Conservation (phyloP, 1,140 invertebrate genomes). For the Arion vulgaris region DNA sequence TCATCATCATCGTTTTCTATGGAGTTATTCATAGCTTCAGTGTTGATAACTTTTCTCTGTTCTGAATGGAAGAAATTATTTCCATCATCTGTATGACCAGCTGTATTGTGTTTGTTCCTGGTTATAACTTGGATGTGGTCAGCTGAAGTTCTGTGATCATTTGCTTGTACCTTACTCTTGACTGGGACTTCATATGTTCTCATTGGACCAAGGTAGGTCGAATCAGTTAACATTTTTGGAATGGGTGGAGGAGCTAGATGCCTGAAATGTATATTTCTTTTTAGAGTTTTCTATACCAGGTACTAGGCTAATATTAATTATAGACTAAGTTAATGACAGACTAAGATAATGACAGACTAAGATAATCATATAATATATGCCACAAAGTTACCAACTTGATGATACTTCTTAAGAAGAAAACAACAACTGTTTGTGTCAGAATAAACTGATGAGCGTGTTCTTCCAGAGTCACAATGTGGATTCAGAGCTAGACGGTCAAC, state of each 20-base stretch:
- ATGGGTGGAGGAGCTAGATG: background rate
- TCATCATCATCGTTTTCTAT: too few species aligned
- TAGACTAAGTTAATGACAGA: too few species aligned
- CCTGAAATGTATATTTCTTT: background rate
- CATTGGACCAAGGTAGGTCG: background rate
- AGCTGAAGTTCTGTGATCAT: background rate
- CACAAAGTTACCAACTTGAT: too few species aligned
- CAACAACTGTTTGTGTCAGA: too few species aligned
- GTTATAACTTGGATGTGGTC: background rate
- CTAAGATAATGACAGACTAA: too few species aligned
- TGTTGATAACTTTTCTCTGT: background rate
- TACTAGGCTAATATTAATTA: too few species aligned
- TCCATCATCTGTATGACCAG: background rate
- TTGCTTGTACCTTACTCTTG: background rate
- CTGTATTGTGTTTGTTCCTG: background rate
- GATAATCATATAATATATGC: too few species aligned
- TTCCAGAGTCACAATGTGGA: too few species aligned
- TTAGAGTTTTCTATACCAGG: background rate
- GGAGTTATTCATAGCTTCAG: too few species aligned
- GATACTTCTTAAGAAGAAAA: too few species aligned
- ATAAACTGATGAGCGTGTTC: too few species aligned
- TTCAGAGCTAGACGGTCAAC: too few species aligned
- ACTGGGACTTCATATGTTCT: conserved; percentile 10
- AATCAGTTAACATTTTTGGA: background rate
- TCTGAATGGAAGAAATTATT: conserved; percentile 7